Conservation (phyloP, 2,797 vertebrate genomes). For the Agapornis canus region DNA sequence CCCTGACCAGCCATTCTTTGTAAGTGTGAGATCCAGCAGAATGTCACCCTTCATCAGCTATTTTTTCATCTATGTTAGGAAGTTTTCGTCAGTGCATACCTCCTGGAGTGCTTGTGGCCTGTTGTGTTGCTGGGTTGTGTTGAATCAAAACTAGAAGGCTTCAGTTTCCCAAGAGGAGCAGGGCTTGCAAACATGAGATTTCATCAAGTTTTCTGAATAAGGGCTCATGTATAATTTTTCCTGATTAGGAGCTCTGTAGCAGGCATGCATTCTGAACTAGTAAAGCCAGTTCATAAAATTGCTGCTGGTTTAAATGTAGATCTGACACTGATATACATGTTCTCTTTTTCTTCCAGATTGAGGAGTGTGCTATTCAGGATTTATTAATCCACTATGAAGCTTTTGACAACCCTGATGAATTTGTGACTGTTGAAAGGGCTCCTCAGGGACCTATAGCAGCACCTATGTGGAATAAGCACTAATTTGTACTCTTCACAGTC, state of each 20-base stretch:
- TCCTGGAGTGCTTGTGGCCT: neutral
- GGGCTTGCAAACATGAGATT: neutral
- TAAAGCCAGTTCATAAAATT: neutral
- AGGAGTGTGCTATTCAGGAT: conserved; percentile 95
- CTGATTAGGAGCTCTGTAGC: neutral
- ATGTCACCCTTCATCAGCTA: neutral
- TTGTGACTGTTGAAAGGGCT: conserved; percentile 91
- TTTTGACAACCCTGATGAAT: conserved; percentile 91
- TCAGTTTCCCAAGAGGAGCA: neutral
- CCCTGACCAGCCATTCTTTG: neutral
- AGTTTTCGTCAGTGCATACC: neutral
- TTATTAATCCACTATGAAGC: conserved; percentile 89
- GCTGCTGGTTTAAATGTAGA: neutral
- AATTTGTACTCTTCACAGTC: conserved; percentile 28
- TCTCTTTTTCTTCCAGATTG: conserved; percentile 82
- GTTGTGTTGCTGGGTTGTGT: neutral
- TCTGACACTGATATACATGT: neutral
- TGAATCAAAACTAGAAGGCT: neutral
- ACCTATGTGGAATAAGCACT: conserved; percentile 96
- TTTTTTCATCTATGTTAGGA: neutral
- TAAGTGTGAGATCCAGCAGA: neutral
- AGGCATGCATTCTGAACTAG: neutral
- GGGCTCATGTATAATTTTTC: neutral
- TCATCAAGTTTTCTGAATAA: neutral
- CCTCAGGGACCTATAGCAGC: conserved; percentile 88